Conservation (phyloP, 2,888 invertebrate species). For the Tuta absoluta region DNA sequence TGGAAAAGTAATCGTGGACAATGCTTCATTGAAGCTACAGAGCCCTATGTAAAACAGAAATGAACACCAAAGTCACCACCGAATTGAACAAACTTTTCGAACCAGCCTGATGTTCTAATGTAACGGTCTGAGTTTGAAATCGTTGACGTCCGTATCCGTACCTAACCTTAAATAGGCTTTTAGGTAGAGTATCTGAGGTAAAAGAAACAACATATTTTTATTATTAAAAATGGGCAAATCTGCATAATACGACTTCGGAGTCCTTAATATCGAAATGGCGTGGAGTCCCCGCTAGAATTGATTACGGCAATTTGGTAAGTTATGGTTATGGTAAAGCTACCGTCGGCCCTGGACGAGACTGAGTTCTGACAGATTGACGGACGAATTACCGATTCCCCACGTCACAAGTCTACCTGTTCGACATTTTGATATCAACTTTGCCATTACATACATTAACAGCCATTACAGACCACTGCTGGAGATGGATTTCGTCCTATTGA, state of each 20-base stretch:
- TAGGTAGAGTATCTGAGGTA: conserved; percentile 1
- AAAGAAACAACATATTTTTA: conserved; percentile 21
- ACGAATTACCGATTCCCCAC: background rate
- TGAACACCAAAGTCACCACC: background rate
- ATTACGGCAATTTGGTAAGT: conserved; percentile 60
- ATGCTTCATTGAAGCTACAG: no score
- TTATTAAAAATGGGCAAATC: conserved; percentile 38
- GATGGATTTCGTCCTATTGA: no score
- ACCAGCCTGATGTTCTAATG: background rate
- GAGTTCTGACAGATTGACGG: conserved; percentile 33
- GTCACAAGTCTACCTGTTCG: background rate
- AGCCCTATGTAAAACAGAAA: background rate
- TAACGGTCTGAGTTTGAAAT: background rate
- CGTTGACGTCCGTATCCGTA: conserved; percentile 6
- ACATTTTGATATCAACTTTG: no score
- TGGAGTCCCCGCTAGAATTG: conserved; percentile 55
- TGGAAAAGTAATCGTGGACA: no score
- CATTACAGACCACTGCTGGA: no score
- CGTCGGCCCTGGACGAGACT: conserved; percentile 39
- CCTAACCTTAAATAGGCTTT: conserved; percentile 7
- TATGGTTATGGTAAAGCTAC: conserved; percentile 45
- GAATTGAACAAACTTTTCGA: background rate
- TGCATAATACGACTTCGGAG: conserved; percentile 38
- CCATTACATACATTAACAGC: no score
- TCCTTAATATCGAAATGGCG: conserved; percentile 64